Conservation (phyloP, 2,113 vertebrate genomes). For the Bubo blakistoni region DNA sequence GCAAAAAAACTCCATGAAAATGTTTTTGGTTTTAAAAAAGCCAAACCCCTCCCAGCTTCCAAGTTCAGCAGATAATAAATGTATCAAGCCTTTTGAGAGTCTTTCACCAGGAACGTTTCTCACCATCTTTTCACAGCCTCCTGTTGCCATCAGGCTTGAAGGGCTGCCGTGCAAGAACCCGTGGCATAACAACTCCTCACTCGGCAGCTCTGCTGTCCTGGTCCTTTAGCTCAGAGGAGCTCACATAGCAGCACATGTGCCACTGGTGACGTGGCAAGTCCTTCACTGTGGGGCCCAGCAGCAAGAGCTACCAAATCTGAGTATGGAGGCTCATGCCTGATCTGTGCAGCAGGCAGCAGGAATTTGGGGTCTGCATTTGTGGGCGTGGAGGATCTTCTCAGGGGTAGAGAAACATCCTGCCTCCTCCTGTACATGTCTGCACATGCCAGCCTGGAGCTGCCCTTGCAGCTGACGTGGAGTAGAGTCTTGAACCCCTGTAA, state of each 20-base stretch:
- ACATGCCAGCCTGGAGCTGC: neutral
- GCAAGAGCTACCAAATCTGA: neutral
- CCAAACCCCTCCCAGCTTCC: too few relatives aligned
- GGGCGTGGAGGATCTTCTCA: neutral
- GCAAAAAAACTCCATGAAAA: neutral
- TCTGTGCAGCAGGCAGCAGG: neutral
- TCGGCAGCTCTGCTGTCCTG: neutral
- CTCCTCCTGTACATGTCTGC: neutral
- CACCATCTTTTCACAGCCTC: neutral
- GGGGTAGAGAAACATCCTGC: neutral
- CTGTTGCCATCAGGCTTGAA: neutral
- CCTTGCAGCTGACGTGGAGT: neutral
- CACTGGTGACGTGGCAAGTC: neutral
- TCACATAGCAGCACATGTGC: neutral
- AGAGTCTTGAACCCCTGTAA: neutral
- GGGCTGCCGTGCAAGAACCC: neutral
- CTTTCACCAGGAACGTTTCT: neutral
- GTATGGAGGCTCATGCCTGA: neutral
- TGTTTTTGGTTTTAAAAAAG: neutral
- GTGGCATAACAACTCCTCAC: neutral
- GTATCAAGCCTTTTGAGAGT: neutral
- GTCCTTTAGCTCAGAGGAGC: neutral
- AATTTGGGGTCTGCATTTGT: neutral
- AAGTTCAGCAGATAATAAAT: neutral
- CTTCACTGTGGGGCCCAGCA: neutral